phyloP scores from a whole-genome alignment of 2,113 vertebrate genomes.

The Jacana jacana region DNA sequence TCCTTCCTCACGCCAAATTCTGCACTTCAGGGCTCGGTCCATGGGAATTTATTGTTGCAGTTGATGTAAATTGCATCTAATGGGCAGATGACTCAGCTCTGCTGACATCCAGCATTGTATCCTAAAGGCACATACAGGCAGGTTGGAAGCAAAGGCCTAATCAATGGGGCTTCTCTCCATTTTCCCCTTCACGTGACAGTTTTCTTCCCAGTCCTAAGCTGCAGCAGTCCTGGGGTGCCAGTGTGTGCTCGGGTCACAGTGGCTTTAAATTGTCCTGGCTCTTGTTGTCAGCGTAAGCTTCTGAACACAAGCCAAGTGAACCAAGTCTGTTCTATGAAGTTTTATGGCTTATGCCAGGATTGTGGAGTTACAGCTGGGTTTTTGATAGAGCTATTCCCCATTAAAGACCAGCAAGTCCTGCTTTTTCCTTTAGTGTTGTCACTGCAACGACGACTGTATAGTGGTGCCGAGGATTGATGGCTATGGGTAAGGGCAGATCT shows the following conservation, averaged over 20 bases:
- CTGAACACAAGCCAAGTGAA: neutral
- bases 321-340: neutral
- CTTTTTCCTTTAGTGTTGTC: neutral
- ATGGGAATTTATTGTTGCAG: neutral
- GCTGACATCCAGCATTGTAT: neutral
- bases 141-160: neutral
- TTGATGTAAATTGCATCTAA: constrained; percentile 25
- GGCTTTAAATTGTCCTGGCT: neutral
- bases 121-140: neutral
- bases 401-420: neutral
- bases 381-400: neutral
- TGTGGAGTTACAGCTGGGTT: neutral
- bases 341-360: neutral
- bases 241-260: neutral
- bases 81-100: constrained; percentile 37
- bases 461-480: neutral
- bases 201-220: neutral
- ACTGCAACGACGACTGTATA: accelerated
- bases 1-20: neutral
- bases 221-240: neutral
- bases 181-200: neutral
- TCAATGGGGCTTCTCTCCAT: neutral
- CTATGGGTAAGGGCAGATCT: neutral
- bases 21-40: neutral
- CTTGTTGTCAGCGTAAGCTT: neutral